A percentile compares a stretch with the other conserved stretches of the same genome.
phyloP scores from a whole-genome alignment of 2,888 invertebrate genomes.

The Eretmocerus hayati region DNA sequence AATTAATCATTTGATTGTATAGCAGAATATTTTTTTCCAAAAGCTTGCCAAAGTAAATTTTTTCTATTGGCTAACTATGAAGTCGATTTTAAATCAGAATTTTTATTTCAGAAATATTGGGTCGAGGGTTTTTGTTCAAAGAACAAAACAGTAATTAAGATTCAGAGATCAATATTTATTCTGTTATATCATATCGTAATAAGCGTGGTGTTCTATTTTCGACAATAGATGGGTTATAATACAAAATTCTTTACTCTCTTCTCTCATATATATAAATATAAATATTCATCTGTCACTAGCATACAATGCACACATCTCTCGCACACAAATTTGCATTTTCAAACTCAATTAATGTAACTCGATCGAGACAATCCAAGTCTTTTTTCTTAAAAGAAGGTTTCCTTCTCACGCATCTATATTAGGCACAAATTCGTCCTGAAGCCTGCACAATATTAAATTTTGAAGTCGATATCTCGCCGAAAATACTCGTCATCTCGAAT shows the following conservation, averaged over 20 bases:
- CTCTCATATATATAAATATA: slow-evolving; percentile 22
- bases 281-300: slow-evolving; percentile 16
- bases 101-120: background rate
- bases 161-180: slow-evolving; percentile 47
- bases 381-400: too few species aligned
- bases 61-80: too few species aligned
- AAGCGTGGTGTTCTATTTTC: slow-evolving; percentile 44
- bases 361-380: slow-evolving; percentile 13
- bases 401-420: too few species aligned
- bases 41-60: too few species aligned
- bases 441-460: background rate
- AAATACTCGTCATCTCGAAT: slow-evolving; percentile 15
- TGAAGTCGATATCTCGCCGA: background rate
- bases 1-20: too few species aligned
- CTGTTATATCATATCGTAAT: slow-evolving; percentile 43
- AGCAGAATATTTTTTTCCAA: too few species aligned
- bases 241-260: slow-evolving; percentile 25
- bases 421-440: background rate
- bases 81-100: background rate
- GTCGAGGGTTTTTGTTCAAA: slow-evolving; percentile 1
- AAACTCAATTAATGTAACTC: slow-evolving; percentile 18
- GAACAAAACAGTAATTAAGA: slow-evolving; percentile 10
- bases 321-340: slow-evolving; percentile 13
- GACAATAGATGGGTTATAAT: slow-evolving; percentile 35
- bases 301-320: slow-evolving; percentile 3